Percentiles rank a stretch among this genome's conserved stretches.
phyloP scores from a whole-genome alignment of 2,797 vertebrate genomes.

The Labroides dimidiatus region DNA sequence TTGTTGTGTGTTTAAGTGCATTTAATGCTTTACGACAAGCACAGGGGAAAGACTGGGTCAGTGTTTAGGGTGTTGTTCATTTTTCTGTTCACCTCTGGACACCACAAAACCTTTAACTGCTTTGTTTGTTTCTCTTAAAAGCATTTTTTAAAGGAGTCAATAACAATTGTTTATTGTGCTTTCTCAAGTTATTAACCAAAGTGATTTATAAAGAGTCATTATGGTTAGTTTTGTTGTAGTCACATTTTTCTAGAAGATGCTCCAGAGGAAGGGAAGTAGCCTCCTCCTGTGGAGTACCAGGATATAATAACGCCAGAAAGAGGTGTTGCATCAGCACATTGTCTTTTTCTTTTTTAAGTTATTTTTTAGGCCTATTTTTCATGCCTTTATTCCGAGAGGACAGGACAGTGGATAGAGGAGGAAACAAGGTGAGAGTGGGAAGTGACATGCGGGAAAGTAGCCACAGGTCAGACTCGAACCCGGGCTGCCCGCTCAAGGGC shows the following conservation, averaged over 20 bases:
- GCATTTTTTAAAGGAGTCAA: not conserved
- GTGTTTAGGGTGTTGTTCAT: constrained; percentile 8
- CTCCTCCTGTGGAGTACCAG: too few species aligned
- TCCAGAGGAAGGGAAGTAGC: not conserved
- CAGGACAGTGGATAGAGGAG: too few species aligned
- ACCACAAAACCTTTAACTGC: constrained; percentile 6
- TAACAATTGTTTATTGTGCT: constrained; percentile 2
- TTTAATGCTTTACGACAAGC: constrained; percentile 13
- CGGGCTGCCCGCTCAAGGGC: too few species aligned
- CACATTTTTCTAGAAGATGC: not conserved
- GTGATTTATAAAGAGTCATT: constrained; percentile 26
- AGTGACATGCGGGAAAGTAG: too few species aligned
- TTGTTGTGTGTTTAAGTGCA: constrained; percentile 5
- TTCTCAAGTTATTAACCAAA: constrained; percentile 5
- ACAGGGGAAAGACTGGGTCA: not conserved
- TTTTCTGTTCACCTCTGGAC: constrained; percentile 28
- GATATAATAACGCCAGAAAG: not conserved
- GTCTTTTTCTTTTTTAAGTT: too few species aligned
- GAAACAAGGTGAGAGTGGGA: too few species aligned
- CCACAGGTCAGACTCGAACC: too few species aligned
- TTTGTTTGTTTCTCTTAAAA: constrained; percentile 13
- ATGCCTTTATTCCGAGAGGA: too few species aligned
- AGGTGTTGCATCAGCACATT: not conserved
- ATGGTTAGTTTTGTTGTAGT: constrained; percentile 6
- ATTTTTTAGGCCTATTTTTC: too few species aligned